Conservation (phyloP, 2,797 vertebrate genomes). For the Rhinella marina region DNA sequence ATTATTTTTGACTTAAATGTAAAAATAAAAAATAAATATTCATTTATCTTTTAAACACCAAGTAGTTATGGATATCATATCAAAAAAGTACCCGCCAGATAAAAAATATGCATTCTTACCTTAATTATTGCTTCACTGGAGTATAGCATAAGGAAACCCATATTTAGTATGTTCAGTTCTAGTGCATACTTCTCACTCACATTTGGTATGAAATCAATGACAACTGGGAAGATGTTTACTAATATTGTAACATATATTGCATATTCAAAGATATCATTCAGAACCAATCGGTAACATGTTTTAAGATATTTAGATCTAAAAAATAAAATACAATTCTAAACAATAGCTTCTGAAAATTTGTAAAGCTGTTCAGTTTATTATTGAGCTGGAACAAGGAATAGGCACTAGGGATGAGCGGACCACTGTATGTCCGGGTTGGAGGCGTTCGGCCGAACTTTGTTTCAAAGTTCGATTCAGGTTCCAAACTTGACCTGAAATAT, state of each 20-base stretch:
- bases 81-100: too few species aligned
- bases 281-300: not conserved
- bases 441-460: too few species aligned
- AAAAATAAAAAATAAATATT: too few species aligned
- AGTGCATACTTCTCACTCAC: not conserved
- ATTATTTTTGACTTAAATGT: too few species aligned
- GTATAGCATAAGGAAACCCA: not conserved
- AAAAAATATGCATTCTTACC: not conserved
- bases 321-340: not conserved
- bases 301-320: constrained; percentile 9
- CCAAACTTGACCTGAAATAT: too few species aligned
- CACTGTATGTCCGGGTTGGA: too few species aligned
- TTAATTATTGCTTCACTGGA: not conserved
- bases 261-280: not conserved
- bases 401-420: too few species aligned
- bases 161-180: not conserved
- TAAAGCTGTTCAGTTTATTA: too few species aligned
- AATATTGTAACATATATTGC: not conserved
- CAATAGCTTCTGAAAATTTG: not conserved
- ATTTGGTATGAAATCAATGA: not conserved
- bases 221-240: not conserved
- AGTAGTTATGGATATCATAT: too few species aligned
- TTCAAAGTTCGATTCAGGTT: too few species aligned
- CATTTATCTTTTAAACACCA: too few species aligned
- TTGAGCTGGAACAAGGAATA: too few species aligned